These are phyloP conservation scores for Paramacrobiotus metropolitanus DNA, from an alignment of 1,140 invertebrate species.

Conservation along the genomic window DNA sequence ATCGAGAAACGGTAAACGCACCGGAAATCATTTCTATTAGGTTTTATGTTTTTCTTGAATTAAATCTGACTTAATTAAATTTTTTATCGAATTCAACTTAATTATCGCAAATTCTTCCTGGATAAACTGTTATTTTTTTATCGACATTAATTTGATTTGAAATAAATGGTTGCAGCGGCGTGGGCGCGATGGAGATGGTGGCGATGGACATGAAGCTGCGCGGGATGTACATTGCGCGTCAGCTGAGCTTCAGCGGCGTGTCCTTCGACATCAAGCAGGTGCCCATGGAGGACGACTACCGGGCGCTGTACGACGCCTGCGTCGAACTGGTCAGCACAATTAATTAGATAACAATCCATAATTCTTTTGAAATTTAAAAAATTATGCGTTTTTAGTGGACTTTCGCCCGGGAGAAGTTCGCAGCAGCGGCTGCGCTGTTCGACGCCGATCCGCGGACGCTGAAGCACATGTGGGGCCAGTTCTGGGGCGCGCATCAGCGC, in stretches of 20 bases:
- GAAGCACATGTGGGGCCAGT: conserved; percentile 91
- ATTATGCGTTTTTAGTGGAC: conserved; percentile 41
- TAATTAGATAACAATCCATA: conserved; percentile 9
- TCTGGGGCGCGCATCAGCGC: conserved; percentile 96
- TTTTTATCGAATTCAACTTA: neutral
- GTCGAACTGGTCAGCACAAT: conserved; percentile 47
- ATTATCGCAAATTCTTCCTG: conserved; percentile 4
- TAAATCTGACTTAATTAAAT: neutral
- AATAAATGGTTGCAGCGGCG: conserved; percentile 61
- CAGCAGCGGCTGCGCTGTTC: conserved; percentile 75
- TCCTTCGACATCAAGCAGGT: conserved; percentile 93
- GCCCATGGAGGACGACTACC: conserved; percentile 57
- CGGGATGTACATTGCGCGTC: conserved; percentile 94
- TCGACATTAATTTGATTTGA: conserved; percentile 11
- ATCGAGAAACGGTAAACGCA: conserved; percentile 62
- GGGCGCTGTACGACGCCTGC: conserved; percentile 69
- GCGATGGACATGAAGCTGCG: conserved; percentile 99
- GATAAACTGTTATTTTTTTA: conserved; percentile 13
- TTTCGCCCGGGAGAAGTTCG: conserved; percentile 76
- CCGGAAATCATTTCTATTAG: too few relatives aligned
- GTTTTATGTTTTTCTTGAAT: too few relatives aligned
- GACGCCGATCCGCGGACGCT: conserved; percentile 70
- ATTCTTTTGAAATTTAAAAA: conserved; percentile 3
- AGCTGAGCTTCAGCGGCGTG: conserved; percentile 87
- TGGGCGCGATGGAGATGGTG: conserved; percentile 98